Evolutionary conservation across 2,888 invertebrate species (phyloP).

Genomic region (Ceraclea dissimilis): DNA sequence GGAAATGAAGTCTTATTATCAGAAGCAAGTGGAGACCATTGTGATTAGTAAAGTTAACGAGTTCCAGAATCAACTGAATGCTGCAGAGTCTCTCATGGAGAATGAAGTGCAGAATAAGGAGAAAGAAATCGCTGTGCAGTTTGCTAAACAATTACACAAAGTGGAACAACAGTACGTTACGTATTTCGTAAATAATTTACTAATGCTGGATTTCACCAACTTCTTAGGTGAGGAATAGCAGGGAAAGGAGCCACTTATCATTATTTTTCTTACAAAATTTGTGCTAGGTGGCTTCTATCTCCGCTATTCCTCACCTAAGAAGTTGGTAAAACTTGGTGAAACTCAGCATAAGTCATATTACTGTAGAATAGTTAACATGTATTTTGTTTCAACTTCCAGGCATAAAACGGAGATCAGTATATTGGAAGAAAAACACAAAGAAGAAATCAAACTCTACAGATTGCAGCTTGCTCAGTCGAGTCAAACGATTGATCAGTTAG

Average conservation of each 20-base stretch:
- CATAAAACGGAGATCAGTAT: constrained; percentile 69
- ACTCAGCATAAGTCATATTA: background rate
- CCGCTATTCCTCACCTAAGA: too few species aligned
- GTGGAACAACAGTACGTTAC: constrained; percentile 56
- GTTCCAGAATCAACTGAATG: constrained; percentile 67
- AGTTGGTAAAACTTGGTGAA: too few species aligned
- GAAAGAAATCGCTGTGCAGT: constrained; percentile 58
- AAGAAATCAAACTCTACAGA: constrained; percentile 67
- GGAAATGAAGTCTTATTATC: constrained; percentile 67
- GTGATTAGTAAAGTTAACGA: constrained; percentile 69
- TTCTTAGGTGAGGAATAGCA: too few species aligned
- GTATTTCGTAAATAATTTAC: background rate
- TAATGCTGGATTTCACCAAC: too few species aligned
- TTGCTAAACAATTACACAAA: constrained; percentile 63
- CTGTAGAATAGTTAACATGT: constrained; percentile 6
- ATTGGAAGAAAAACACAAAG: constrained; percentile 69
- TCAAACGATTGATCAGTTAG: constrained; percentile 58
- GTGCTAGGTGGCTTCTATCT: too few species aligned
- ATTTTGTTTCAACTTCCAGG: constrained; percentile 34
- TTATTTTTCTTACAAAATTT: too few species aligned
- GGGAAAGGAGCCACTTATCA: too few species aligned
- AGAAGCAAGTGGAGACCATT: constrained; percentile 71
- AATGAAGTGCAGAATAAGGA: constrained; percentile 58
- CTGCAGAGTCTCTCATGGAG: constrained; percentile 57
- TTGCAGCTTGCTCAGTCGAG: constrained; percentile 62